phyloP scores from a whole-genome alignment of 2,888 invertebrate species.

The Onthophagus sagittarius region DNA sequence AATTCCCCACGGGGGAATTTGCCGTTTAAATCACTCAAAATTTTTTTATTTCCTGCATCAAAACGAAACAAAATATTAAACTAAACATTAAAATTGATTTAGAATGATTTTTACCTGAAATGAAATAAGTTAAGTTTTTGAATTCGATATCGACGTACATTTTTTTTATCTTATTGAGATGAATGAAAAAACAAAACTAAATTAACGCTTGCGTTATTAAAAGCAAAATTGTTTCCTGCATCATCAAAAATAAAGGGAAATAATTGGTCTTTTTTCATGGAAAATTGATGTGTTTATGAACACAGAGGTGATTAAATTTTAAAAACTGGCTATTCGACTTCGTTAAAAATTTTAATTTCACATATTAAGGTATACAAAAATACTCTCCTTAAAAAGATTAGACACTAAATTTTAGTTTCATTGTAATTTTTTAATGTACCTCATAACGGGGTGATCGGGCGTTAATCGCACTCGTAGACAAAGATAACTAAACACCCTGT shows the following conservation, averaged over 20 bases:
- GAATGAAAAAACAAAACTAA: background rate
- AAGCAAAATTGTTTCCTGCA: too few species aligned
- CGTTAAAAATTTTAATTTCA: too few species aligned
- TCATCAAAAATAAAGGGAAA: too few species aligned
- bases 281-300: too few species aligned
- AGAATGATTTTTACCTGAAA: background rate
- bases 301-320: too few species aligned
- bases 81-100: too few species aligned
- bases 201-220: too few species aligned
- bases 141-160: background rate
- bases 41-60: conserved; percentile 39
- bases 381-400: too few species aligned
- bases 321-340: too few species aligned
- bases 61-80: background rate
- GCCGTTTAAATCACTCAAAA: conserved; percentile 55
- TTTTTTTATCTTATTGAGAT: background rate
- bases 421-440: background rate
- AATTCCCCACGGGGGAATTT: conserved; percentile 16
- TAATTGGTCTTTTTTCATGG: too few species aligned
- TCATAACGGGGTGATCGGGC: background rate
- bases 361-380: too few species aligned
- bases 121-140: background rate
- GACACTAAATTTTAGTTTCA: too few species aligned
- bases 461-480: conserved; percentile 17
- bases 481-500: conserved; percentile 15